A percentile compares a stretch with the other conserved stretches of the same genome.
Evolutionary conservation across 2,797 vertebrate genomes (phyloP).

Genomic region (Diplodus puntazzo): DNA sequence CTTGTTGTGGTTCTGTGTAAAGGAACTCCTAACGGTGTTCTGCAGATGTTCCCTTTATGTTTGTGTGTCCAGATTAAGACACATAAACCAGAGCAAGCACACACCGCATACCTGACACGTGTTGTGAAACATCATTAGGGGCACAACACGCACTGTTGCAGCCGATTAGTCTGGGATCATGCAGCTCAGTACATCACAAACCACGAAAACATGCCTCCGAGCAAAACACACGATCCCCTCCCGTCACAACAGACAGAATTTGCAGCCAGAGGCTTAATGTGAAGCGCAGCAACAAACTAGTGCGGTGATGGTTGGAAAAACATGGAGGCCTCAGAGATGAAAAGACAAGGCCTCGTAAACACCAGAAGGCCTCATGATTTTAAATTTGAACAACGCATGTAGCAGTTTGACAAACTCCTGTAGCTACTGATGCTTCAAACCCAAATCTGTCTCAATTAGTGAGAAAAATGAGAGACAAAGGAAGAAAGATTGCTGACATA

Average conservation of each 20-base stretch:
- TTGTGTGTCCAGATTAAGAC: neutral
- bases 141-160: neutral
- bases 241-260: slow-evolving; percentile 32
- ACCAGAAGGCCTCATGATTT: slow-evolving; percentile 11
- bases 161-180: slow-evolving; percentile 31
- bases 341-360: slow-evolving; percentile 23
- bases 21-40: slow-evolving; percentile 3
- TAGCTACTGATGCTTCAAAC: neutral
- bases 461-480: slow-evolving; percentile 24
- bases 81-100: neutral
- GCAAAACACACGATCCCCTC: slow-evolving; percentile 50
- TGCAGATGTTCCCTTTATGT: slow-evolving; percentile 45
- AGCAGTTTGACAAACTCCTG: neutral
- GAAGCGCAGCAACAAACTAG: slow-evolving; percentile 2
- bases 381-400: neutral
- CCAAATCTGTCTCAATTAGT: slow-evolving; percentile 17
- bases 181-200: slow-evolving; percentile 43
- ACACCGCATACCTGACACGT: slow-evolving; percentile 24
- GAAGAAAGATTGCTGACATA: slow-evolving; percentile 25
- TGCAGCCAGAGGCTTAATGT: slow-evolving; percentile 21
- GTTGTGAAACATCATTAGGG: slow-evolving; percentile 25
- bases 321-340: slow-evolving; percentile 8
- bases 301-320: slow-evolving; percentile 21
- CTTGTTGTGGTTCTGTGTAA: slow-evolving; percentile 17
- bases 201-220: slow-evolving; percentile 29